A percentile compares a stretch with the other conserved stretches of the same genome.
phyloP scores from a whole-genome alignment of 2,113 vertebrate genomes.

The Coturnix japonica region DNA sequence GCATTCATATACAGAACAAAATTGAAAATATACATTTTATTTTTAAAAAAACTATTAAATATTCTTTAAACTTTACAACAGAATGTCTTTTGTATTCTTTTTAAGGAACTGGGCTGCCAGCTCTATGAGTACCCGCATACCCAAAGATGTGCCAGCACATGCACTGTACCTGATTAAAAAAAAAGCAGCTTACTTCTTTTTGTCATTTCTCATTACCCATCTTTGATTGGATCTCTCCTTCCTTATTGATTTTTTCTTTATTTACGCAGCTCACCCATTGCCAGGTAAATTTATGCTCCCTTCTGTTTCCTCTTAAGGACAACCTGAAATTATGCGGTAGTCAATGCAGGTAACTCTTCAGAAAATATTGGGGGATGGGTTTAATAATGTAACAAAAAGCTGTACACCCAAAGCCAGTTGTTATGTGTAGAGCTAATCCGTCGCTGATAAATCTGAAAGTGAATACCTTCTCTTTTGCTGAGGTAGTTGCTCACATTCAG shows the following conservation, averaged over 20 bases:
- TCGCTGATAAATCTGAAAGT: not conserved
- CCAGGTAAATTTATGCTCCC: not conserved
- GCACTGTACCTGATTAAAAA: not conserved
- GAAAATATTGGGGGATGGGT: not conserved
- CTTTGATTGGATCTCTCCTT: not conserved
- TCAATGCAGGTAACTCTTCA: not conserved
- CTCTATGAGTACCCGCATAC: not conserved
- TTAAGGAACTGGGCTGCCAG: not conserved
- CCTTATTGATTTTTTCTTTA: not conserved
- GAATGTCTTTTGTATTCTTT: constrained; percentile 72
- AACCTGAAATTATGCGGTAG: not conserved
- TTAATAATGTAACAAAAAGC: not conserved
- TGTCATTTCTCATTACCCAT: not conserved
- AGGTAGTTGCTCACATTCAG: not conserved
- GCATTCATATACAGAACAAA: constrained; percentile 62
- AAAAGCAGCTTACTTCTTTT: not conserved
- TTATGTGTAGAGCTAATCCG: not conserved
- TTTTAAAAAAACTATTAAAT: constrained; percentile 75
- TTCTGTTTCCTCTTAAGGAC: not conserved
- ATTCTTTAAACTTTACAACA: constrained; percentile 68
- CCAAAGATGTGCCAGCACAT: not conserved
- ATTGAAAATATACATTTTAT: constrained; percentile 69
- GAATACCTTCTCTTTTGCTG: not conserved
- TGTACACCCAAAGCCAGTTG: not conserved
- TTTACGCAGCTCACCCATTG: not conserved